A percentile compares a stretch with the other conserved stretches of the same genome.
phyloP scores from a whole-genome alignment of 1,140 invertebrate genomes.

The Sarcophaga bullata region DNA sequence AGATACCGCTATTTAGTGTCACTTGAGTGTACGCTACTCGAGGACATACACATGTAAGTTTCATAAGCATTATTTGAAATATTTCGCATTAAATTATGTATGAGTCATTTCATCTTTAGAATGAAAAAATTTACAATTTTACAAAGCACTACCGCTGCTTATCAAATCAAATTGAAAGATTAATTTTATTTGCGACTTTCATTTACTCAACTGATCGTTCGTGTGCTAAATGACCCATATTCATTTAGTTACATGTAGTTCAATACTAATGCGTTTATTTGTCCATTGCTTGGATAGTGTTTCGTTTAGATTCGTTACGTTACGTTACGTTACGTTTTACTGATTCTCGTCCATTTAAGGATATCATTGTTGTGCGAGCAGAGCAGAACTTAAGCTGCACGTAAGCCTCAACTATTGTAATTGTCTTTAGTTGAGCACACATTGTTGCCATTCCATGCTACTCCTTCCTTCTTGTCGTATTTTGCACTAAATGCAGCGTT shows the following conservation, averaged over 20 bases:
- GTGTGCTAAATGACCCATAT: no score
- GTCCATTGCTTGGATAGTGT: constrained; percentile 9
- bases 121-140: not conserved
- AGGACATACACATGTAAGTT: not conserved
- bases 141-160: no score
- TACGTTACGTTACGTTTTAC: not conserved
- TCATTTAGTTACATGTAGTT: not conserved
- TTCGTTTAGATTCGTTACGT: constrained; percentile 8
- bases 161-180: no score
- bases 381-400: constrained; percentile 3
- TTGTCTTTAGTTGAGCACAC: constrained; percentile 36
- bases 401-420: constrained; percentile 25
- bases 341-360: constrained; percentile 24
- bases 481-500: not conserved
- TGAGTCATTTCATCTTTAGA: no score
- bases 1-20: not conserved
- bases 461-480: no score
- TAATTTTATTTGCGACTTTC: no score
- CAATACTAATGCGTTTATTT: constrained; percentile 27
- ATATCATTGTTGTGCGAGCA: constrained; percentile 26
- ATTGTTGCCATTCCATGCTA: not conserved
- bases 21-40: not conserved
- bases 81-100: not conserved
- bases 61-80: not conserved
- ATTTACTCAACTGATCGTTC: no score